Conservation (phyloP, 2,888 invertebrate genomes). For the Tridacna crocea region DNA sequence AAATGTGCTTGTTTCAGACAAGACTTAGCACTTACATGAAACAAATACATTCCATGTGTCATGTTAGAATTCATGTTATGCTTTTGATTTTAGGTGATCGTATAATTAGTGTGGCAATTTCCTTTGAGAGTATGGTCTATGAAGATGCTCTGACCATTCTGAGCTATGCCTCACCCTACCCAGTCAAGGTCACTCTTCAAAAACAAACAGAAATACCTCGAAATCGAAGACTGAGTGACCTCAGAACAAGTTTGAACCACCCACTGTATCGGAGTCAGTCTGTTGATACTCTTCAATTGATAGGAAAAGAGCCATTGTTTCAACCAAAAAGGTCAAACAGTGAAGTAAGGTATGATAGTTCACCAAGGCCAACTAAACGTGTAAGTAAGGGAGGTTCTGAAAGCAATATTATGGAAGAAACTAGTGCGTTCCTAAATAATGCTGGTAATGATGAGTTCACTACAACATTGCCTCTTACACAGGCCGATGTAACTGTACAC, state of each 20-base stretch:
- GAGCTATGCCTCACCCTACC: constrained; percentile 95
- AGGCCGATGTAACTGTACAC: constrained; percentile 46
- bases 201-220: constrained; percentile 84
- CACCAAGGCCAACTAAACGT: constrained; percentile 27
- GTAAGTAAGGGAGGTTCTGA: constrained; percentile 21
- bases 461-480: constrained; percentile 9
- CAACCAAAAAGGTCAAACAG: constrained; percentile 72
- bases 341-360: constrained; percentile 66
- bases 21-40: too few species aligned
- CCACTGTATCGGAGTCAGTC: constrained; percentile 92
- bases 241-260: constrained; percentile 87
- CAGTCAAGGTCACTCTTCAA: constrained; percentile 89
- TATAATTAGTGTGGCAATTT: constrained; percentile 93
- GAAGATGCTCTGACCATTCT: constrained; percentile 95
- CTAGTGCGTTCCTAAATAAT: neutral
- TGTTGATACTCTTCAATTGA: constrained; percentile 86
- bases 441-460: constrained; percentile 22
- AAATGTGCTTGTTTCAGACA: too few species aligned
- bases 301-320: constrained; percentile 50
- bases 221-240: constrained; percentile 76
- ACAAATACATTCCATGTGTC: too few species aligned
- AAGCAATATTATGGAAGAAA: constrained; percentile 53
- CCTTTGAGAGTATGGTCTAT: constrained; percentile 94
- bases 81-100: constrained; percentile 89
- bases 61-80: too few species aligned